Conservation (phyloP, 2,888 invertebrate species). For the Sussaba pulchella region DNA sequence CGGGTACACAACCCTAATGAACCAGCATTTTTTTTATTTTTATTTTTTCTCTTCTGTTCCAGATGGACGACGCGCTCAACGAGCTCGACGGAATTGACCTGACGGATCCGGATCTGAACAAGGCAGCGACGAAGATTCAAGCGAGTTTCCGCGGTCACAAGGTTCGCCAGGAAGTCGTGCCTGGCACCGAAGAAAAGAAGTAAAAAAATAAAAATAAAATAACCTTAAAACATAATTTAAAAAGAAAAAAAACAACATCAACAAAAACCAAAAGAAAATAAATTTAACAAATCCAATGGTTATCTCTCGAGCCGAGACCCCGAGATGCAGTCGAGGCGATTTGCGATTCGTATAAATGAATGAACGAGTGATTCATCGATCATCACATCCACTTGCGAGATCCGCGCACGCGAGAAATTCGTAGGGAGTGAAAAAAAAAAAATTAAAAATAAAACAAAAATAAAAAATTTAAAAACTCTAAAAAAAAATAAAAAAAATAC, state of each 20-base stretch:
- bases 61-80: slow-evolving; percentile 85
- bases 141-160: slow-evolving; percentile 96
- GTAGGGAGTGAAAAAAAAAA: slow-evolving; percentile 4
- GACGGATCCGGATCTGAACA: slow-evolving; percentile 93
- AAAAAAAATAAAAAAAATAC: slow-evolving; percentile 1
- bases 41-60: slow-evolving; percentile 64
- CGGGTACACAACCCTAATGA: too few species aligned
- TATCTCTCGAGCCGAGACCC: slow-evolving; percentile 3
- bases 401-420: slow-evolving; percentile 11
- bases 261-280: slow-evolving; percentile 21
- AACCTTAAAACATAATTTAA: too few species aligned
- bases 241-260: neutral
- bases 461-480: too few species aligned
- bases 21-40: too few species aligned
- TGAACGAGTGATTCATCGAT: slow-evolving; percentile 1
- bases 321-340: slow-evolving; percentile 32
- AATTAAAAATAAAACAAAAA: slow-evolving; percentile 3
- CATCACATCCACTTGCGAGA: neutral
- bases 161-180: slow-evolving; percentile 89
- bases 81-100: slow-evolving; percentile 93
- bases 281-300: slow-evolving; percentile 4
- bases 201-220: slow-evolving; percentile 67
- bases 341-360: slow-evolving; percentile 32
- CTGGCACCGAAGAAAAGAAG: slow-evolving; percentile 74
- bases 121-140: slow-evolving; percentile 96